A percentile compares a stretch with the other conserved stretches of the same genome.
These are phyloP conservation scores for Folsomia manolachei DNA, from an alignment of 2,888 invertebrate species.

Conservation along the genomic window DNA sequence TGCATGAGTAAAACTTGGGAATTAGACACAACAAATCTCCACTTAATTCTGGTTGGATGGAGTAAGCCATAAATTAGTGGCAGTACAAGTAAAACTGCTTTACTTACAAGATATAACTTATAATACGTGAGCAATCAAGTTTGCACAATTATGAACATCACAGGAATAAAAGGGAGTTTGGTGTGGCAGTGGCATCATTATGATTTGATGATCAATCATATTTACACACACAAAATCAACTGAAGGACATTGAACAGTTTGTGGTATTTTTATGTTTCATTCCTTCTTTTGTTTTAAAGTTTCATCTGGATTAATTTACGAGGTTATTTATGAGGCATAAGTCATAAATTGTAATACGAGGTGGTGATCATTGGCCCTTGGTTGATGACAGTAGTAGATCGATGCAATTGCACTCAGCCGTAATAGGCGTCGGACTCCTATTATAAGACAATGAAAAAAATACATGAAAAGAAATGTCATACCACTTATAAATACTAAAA, in stretches of 20 bases:
- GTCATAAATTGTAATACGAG: neutral
- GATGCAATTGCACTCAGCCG: too few relatives aligned
- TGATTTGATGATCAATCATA: too few relatives aligned
- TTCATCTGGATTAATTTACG: neutral
- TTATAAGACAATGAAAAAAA: too few relatives aligned
- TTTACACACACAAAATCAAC: too few relatives aligned
- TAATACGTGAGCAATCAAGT: neutral
- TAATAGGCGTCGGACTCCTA: too few relatives aligned
- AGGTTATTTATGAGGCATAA: neutral
- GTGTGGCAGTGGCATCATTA: too few relatives aligned
- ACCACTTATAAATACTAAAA: too few relatives aligned
- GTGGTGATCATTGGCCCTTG: neutral
- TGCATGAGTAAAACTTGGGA: neutral
- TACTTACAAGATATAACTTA: neutral
- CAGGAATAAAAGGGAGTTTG: neutral
- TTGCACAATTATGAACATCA: too few relatives aligned
- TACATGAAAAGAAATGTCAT: too few relatives aligned
- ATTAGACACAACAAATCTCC: constrained; percentile 6
- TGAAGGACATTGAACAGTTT: neutral
- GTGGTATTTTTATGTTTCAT: neutral
- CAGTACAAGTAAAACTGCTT: neutral
- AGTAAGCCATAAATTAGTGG: neutral
- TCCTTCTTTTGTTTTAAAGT: neutral
- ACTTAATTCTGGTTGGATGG: neutral
- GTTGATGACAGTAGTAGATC: neutral